Conservation (phyloP, 2,888 invertebrate genomes). For the Pyrgus malvae region DNA sequence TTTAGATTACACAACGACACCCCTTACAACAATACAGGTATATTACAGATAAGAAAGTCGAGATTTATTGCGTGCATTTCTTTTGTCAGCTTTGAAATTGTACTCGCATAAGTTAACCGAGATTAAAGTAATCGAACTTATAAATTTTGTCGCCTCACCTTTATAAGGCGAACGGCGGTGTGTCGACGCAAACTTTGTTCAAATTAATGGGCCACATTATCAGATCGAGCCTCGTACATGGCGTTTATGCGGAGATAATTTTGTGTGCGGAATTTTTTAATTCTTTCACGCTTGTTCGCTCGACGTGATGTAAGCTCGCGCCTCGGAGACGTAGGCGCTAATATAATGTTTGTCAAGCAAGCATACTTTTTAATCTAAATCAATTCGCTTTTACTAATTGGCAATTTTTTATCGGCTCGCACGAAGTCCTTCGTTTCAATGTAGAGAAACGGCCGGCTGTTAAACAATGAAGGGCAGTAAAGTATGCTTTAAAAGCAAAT, state of each 20-base stretch:
- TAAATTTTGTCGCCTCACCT: slow-evolving; percentile 82
- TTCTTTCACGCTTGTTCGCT: slow-evolving; percentile 56
- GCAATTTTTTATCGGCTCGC: slow-evolving; percentile 17
- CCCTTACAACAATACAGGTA: slow-evolving; percentile 73
- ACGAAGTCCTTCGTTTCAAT: slow-evolving; percentile 11
- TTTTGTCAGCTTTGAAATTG: slow-evolving; percentile 83
- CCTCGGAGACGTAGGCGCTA: slow-evolving; percentile 43
- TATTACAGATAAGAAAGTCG: slow-evolving; percentile 71
- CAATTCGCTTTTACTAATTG: slow-evolving; percentile 23
- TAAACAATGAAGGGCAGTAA: slow-evolving; percentile 66
- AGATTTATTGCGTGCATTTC: slow-evolving; percentile 81
- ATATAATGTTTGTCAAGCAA: slow-evolving; percentile 34
- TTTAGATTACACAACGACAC: slow-evolving; percentile 66
- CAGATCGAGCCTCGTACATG: slow-evolving; percentile 79
- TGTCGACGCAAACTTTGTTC: slow-evolving; percentile 81
- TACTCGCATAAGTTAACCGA: slow-evolving; percentile 81
- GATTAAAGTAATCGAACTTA: slow-evolving; percentile 83
- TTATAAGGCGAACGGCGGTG: slow-evolving; percentile 73
- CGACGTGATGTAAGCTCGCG: slow-evolving; percentile 43
- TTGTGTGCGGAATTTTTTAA: slow-evolving; percentile 69
- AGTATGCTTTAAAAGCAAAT: slow-evolving; percentile 52
- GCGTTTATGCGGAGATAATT: slow-evolving; percentile 81
- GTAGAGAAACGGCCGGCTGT: slow-evolving; percentile 36
- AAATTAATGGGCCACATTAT: slow-evolving; percentile 81
- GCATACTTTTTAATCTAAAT: slow-evolving; percentile 22